Percentiles rank a stretch among this genome's conserved stretches.
These are phyloP conservation scores for Hydrophis major DNA, from an alignment of 2,797 vertebrate species.

Conservation along the genomic window DNA sequence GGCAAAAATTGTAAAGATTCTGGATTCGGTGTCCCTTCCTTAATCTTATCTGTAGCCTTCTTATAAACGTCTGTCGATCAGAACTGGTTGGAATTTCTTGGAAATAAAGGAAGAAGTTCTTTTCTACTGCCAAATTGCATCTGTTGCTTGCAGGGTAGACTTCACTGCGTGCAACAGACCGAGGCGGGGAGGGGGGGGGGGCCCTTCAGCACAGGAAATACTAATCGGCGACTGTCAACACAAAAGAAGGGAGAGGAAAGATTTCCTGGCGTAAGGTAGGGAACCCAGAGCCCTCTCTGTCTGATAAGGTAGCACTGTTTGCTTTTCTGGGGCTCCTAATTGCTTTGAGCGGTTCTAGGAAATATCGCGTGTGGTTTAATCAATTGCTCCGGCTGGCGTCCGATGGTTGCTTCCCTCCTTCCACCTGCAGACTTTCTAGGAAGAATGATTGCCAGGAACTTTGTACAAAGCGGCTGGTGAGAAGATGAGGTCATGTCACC, in stretches of 20 bases:
- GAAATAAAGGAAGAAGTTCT: neutral
- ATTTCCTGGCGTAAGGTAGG: slow-evolving; percentile 34
- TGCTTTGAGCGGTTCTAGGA: slow-evolving; percentile 8
- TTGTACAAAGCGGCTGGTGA: slow-evolving; percentile 70
- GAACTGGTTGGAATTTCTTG: neutral
- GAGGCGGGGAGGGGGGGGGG: neutral
- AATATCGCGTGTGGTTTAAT: neutral
- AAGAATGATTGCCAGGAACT: slow-evolving; percentile 64
- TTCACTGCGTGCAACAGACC: slow-evolving; percentile 51
- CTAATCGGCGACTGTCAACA: slow-evolving; percentile 21
- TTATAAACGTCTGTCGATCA: neutral
- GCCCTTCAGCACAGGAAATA: slow-evolving; percentile 28
- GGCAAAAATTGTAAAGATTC: neutral
- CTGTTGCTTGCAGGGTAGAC: neutral
- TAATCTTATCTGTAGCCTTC: neutral
- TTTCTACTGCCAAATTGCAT: neutral
- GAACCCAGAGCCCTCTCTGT: neutral
- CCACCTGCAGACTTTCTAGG: slow-evolving; percentile 63
- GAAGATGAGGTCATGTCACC: slow-evolving; percentile 75
- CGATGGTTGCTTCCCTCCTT: slow-evolving; percentile 20
- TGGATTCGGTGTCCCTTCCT: neutral
- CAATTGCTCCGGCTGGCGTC: neutral
- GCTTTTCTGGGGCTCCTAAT: neutral
- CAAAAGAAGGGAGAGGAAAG: neutral
- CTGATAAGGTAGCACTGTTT: slow-evolving; percentile 17